These are phyloP conservation scores for Calyptommatus sinebrachiatus DNA, from an alignment of 2,113 vertebrate genomes.

Conservation along the genomic window DNA sequence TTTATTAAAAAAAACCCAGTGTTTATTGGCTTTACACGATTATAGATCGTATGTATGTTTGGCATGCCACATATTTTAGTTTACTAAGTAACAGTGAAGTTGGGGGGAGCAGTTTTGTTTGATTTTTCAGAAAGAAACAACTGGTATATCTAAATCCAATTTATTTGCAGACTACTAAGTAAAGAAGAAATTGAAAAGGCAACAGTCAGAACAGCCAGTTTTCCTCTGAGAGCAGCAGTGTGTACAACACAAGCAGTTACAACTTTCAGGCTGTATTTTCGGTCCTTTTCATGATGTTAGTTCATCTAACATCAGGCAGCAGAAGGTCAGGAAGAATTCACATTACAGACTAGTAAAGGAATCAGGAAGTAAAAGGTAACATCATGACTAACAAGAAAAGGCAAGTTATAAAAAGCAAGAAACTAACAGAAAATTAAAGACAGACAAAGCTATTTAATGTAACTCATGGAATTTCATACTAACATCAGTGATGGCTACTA, in stretches of 20 bases:
- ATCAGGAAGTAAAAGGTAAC: neutral
- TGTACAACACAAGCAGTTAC: neutral
- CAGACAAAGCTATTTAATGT: too few relatives aligned
- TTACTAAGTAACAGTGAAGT: neutral
- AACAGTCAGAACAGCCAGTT: neutral
- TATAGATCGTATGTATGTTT: neutral
- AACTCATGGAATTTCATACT: too few relatives aligned
- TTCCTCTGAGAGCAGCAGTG: neutral
- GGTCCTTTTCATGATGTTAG: neutral
- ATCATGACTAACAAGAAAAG: neutral
- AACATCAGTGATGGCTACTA: too few relatives aligned
- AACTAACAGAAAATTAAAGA: neutral
- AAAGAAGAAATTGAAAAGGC: neutral
- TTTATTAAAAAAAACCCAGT: too few relatives aligned
- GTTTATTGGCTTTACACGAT: too few relatives aligned
- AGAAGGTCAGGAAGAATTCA: neutral
- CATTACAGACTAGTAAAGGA: neutral
- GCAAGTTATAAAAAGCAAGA: neutral
- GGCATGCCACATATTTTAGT: neutral
- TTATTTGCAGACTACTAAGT: neutral
- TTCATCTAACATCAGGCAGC: neutral
- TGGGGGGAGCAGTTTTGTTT: neutral
- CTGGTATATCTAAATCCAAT: neutral
- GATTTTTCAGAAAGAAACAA: neutral
- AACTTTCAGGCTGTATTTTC: too few relatives aligned